A percentile compares a stretch with the other conserved stretches of the same genome.
phyloP scores from a whole-genome alignment of 2,113 vertebrate genomes.

The Acanthochromis polyacanthus region DNA sequence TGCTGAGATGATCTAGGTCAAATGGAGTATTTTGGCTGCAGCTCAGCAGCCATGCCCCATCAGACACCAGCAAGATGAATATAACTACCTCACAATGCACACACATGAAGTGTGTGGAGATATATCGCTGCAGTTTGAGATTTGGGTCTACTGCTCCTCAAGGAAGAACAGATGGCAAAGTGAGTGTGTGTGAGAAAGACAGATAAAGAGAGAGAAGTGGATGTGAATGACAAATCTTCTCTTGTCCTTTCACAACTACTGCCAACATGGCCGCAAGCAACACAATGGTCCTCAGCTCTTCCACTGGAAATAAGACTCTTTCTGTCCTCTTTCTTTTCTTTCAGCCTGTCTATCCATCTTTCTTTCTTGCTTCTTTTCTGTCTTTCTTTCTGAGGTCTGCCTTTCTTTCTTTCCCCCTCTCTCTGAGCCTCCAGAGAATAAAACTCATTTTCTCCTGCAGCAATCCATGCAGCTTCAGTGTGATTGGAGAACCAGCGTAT shows the following conservation, averaged over 20 bases:
- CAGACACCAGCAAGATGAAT: conserved; percentile 54
- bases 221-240: conserved; percentile 57
- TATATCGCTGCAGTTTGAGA: conserved; percentile 24
- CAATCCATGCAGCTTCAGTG: conserved; percentile 37
- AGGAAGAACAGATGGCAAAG: conserved; percentile 63
- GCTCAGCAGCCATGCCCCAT: conserved; percentile 54
- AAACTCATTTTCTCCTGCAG: conserved; percentile 74
- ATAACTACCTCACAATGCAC: conserved; percentile 34
- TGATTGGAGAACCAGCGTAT: conserved; percentile 36
- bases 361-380: background rate
- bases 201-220: conserved; percentile 36
- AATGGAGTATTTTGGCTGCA: conserved; percentile 63
- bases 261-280: conserved; percentile 62
- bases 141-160: conserved; percentile 53
- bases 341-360: background rate
- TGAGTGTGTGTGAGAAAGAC: conserved; percentile 21
- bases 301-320: conserved; percentile 17
- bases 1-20: conserved; percentile 62
- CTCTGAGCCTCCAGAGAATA: conserved; percentile 50
- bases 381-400: background rate
- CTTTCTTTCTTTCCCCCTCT: background rate
- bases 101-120: conserved; percentile 28
- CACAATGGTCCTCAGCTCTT: conserved; percentile 39
- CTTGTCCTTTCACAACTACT: conserved; percentile 45
- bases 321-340: background rate